Evolutionary conservation across 1,140 invertebrate species (phyloP).

Genomic region (Trichonephila clavata): DNA sequence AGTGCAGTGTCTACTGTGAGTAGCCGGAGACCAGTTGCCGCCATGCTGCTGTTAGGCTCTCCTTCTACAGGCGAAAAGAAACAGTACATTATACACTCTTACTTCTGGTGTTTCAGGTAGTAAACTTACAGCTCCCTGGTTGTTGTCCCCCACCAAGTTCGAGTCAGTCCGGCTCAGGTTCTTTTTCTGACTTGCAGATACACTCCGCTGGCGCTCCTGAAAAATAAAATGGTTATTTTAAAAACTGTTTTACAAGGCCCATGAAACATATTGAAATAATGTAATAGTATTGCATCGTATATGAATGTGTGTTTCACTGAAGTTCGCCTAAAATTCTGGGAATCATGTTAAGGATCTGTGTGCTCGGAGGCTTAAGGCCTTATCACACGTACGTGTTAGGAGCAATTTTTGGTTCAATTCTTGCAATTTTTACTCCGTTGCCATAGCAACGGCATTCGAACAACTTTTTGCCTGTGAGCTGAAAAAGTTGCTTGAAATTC

Average conservation of each 20-base stretch:
- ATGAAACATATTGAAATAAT: no score
- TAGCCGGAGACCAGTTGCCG: neutral
- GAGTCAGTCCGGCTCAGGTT: conserved; percentile 78
- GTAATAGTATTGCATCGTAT: no score
- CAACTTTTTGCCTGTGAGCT: no score
- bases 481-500: no score
- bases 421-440: no score
- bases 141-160: conserved; percentile 78
- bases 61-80: conserved; percentile 48
- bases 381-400: accelerated
- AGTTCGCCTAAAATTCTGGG: no score
- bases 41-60: neutral
- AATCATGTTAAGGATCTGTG: no score
- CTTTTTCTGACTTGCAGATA: conserved; percentile 83
- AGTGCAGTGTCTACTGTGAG: neutral
- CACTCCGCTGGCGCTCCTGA: conserved; percentile 88
- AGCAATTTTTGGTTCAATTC: no score
- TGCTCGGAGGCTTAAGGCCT: no score
- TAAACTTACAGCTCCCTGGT: conserved; percentile 80
- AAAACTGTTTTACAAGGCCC: no score
- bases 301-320: no score
- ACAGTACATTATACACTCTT: conserved; percentile 42
- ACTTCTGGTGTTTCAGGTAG: conserved; percentile 70
- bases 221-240: neutral
- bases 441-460: no score